Percentiles rank a stretch among this genome's conserved stretches.
Evolutionary conservation across 64 coral and sea anemone species (phyloP).

Genomic region (Trachythela sp.): DNA sequence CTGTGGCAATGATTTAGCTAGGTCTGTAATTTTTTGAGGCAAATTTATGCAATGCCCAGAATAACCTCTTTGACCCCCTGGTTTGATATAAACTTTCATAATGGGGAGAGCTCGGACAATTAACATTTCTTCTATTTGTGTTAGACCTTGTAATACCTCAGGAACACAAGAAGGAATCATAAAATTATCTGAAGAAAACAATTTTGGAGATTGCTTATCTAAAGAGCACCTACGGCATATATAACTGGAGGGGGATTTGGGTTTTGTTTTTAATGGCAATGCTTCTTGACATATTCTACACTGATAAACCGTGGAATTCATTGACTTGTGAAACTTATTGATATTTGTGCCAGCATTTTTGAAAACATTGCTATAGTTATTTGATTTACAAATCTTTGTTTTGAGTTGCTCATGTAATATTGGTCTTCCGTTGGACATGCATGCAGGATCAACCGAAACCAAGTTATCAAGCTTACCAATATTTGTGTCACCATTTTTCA

Average conservation of each 20-base stretch:
- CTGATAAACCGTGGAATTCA: slow-evolving; percentile 8
- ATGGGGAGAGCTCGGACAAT: slow-evolving; percentile 12
- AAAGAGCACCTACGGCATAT: background rate
- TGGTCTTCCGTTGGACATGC: background rate
- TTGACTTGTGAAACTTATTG: slow-evolving; percentile 7
- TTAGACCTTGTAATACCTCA: background rate
- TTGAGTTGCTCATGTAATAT: background rate
- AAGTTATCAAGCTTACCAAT: background rate
- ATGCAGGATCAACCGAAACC: background rate
- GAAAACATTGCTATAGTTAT: background rate
- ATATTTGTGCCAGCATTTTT: slow-evolving; percentile 16
- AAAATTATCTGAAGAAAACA: slow-evolving; percentile 9
- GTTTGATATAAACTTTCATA: slow-evolving; percentile 20
- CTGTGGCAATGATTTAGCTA: no score
- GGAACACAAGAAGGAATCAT: slow-evolving; percentile 31
- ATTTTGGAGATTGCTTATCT: slow-evolving; percentile 18
- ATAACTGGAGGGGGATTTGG: background rate
- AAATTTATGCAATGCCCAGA: slow-evolving; percentile 22
- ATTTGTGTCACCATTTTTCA: background rate
- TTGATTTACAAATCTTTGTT: background rate
- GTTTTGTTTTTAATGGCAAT: slow-evolving; percentile 4
- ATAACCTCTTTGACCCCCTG: slow-evolving; percentile 25
- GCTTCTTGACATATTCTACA: slow-evolving; percentile 21
- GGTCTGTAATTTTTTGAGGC: background rate
- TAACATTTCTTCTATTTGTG: slow-evolving; percentile 20